Conservation (phyloP, 2,113 vertebrate species). For the Chaetops frenatus region DNA sequence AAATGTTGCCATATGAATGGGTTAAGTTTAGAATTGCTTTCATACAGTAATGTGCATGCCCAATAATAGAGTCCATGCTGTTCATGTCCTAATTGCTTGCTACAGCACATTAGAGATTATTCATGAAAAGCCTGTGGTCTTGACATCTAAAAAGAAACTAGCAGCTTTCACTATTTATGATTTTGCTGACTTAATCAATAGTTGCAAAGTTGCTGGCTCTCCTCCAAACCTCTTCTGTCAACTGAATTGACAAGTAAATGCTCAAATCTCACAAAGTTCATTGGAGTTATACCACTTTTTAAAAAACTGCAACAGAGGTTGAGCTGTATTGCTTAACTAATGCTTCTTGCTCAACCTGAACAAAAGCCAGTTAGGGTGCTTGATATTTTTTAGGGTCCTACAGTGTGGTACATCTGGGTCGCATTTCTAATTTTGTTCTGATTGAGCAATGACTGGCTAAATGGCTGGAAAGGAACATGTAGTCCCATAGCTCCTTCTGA, state of each 20-base stretch:
- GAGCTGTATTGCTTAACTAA: not conserved
- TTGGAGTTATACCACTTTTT: not conserved
- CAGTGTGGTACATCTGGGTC: not conserved
- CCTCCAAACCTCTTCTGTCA: not conserved
- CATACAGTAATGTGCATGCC: not conserved
- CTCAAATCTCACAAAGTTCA: not conserved
- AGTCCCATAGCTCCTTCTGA: not conserved
- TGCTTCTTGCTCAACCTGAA: not conserved
- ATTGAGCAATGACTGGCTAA: not conserved
- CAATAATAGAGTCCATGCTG: not conserved
- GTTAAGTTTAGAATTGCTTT: not conserved
- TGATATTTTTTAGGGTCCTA: not conserved
- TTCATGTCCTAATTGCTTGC: not conserved
- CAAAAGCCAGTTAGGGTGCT: not conserved
- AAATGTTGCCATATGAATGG: not conserved
- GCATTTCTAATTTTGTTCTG: not conserved
- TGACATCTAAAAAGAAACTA: not conserved
- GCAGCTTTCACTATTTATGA: not conserved
- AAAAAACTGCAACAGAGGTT: not conserved
- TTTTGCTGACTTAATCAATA: constrained; percentile 24
- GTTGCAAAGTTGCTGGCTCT: not conserved
- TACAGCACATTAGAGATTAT: not conserved
- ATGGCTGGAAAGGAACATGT: not conserved
- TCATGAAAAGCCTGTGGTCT: not conserved
- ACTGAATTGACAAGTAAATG: not conserved